Evolutionary conservation across 2,797 vertebrate genomes (phyloP).

Genomic region (Lacerta viridis): DNA sequence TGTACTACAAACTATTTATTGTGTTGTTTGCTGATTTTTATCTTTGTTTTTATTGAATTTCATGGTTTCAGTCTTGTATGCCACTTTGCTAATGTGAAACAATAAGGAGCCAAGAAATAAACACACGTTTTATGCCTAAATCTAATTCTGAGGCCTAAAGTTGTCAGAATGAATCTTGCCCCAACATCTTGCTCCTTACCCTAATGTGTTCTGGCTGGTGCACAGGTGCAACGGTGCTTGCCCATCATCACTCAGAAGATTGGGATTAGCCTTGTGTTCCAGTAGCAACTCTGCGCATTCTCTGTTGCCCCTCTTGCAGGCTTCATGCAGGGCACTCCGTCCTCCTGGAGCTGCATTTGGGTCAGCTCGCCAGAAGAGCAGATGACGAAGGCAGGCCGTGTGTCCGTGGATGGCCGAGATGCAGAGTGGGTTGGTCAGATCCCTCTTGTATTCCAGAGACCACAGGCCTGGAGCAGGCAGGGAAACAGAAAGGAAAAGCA

Average conservation of each 20-base stretch:
- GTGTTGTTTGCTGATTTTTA: too few species aligned
- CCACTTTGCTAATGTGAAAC: too few species aligned
- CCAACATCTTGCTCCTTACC: slow-evolving; percentile 68
- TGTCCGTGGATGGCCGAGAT: slow-evolving; percentile 79
- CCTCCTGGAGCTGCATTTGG: slow-evolving; percentile 79
- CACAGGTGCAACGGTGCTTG: slow-evolving; percentile 82
- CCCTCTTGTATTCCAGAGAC: slow-evolving; percentile 83
- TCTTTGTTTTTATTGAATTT: too few species aligned
- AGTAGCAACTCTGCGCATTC: slow-evolving; percentile 81
- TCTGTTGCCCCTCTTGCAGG: slow-evolving; percentile 76
- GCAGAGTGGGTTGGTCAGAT: slow-evolving; percentile 82
- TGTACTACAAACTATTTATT: too few species aligned
- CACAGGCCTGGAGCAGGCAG: slow-evolving; percentile 79
- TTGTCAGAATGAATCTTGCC: fast-evolving
- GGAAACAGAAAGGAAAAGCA: not conserved
- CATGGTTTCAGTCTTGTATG: too few species aligned
- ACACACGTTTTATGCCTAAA: not conserved
- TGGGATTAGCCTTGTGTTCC: slow-evolving; percentile 78
- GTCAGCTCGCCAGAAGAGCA: slow-evolving; percentile 74
- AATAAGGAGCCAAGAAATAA: not conserved
- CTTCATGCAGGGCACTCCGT: slow-evolving; percentile 78
- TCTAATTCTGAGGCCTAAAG: not conserved
- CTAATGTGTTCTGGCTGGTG: slow-evolving; percentile 68
- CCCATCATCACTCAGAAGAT: slow-evolving; percentile 75
- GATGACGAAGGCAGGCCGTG: slow-evolving; percentile 73